Evolutionary conservation across 2,888 invertebrate genomes (phyloP).

Genomic region (Dryobotodes eremita): DNA sequence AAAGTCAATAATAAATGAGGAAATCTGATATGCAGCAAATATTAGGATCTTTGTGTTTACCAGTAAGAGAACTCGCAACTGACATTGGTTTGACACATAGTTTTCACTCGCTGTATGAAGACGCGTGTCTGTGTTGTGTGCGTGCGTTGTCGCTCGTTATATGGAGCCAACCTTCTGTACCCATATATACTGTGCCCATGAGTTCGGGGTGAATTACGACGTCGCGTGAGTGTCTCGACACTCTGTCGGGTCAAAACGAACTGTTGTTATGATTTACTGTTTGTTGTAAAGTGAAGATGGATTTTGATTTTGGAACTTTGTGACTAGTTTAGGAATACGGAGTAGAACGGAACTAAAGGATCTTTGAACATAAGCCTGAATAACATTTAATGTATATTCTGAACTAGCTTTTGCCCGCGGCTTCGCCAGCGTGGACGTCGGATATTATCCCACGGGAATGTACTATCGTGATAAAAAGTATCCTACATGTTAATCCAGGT

Average conservation of each 20-base stretch:
- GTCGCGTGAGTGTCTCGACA: slow-evolving; percentile 23
- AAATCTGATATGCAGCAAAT: neutral
- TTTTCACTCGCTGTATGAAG: neutral
- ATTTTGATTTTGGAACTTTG: neutral
- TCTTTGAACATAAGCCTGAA: too few relatives aligned
- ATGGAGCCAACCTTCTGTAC: neutral
- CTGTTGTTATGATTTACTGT: slow-evolving; percentile 34
- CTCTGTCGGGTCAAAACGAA: slow-evolving; percentile 20
- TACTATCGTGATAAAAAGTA: too few relatives aligned
- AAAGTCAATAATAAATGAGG: too few relatives aligned
- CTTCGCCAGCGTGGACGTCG: too few relatives aligned
- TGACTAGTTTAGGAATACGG: neutral
- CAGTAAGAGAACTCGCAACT: neutral
- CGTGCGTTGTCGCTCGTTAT: neutral
- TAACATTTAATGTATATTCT: too few relatives aligned
- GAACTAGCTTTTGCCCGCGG: too few relatives aligned
- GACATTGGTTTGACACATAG: neutral
- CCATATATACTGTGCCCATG: neutral
- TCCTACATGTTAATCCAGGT: too few relatives aligned
- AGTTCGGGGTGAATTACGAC: neutral
- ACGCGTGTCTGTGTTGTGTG: too few relatives aligned
- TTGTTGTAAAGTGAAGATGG: neutral
- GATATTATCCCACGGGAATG: too few relatives aligned
- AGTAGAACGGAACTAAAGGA: neutral
- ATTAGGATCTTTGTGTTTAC: neutral